Percentiles rank a stretch among this genome's conserved stretches.
Evolutionary conservation across 2,888 invertebrate species (phyloP).

Genomic region (Pomacea canaliculata): DNA sequence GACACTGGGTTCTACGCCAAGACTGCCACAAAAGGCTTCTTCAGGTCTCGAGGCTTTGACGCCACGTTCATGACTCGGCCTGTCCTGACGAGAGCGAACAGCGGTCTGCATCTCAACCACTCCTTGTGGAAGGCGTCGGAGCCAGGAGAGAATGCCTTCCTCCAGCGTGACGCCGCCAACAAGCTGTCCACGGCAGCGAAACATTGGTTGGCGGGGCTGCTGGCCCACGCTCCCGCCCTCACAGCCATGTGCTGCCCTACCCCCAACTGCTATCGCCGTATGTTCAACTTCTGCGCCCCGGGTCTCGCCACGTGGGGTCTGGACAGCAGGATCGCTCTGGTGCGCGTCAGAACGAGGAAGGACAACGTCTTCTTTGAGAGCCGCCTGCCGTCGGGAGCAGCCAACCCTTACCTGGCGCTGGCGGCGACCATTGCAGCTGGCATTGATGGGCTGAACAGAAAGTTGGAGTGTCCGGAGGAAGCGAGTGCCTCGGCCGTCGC

Average conservation of each 20-base stretch:
- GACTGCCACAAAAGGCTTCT: constrained; percentile 14
- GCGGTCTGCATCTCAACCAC: constrained; percentile 19
- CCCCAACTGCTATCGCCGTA: constrained; percentile 33
- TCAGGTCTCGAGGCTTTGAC: not conserved
- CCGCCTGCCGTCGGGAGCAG: constrained; percentile 33
- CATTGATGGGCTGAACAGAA: constrained; percentile 33
- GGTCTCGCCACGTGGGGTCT: constrained; percentile 30
- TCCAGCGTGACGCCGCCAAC: constrained; percentile 17
- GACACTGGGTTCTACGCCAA: constrained; percentile 14
- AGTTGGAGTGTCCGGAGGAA: constrained; percentile 29
- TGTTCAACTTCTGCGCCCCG: constrained; percentile 26
- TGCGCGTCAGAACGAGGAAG: constrained; percentile 26
- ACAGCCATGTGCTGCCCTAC: constrained; percentile 34
- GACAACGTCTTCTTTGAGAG: constrained; percentile 35
- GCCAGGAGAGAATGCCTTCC: constrained; percentile 16
- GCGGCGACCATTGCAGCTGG: constrained; percentile 38
- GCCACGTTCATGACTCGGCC: constrained; percentile 22
- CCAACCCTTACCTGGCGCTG: constrained; percentile 35
- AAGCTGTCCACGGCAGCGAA: constrained; percentile 23
- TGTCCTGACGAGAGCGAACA: not conserved
- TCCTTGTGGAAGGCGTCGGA: constrained; percentile 1
- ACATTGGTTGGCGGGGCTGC: constrained; percentile 36
- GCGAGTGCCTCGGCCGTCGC: constrained; percentile 1
- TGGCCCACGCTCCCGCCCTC: constrained; percentile 32
- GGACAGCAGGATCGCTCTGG: constrained; percentile 27